Base-by-base conservation (phyloP, 35 echinoderm and acorn worm genomes). In the Amphiura filiformis region DNA sequence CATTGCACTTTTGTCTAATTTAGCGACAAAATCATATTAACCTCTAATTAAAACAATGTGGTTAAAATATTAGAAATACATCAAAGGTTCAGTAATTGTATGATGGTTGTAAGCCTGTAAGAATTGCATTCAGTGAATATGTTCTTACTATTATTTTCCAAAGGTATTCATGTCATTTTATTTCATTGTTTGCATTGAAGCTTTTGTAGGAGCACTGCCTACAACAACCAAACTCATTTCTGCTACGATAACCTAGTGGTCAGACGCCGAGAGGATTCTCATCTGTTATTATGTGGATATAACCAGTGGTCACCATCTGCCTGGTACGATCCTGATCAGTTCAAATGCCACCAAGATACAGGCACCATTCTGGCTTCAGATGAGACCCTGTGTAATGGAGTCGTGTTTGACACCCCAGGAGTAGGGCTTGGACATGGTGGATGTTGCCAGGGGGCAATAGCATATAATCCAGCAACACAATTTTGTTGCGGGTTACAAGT, bases 331-430 rank as follows among this genome's bases (percentile, higher is more conserved):
- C 81, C 81, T 1, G 34, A 83, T 39, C 40, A 83, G 23, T 47
- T 33, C 17, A 32, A 31, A 83, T 39, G 56, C 81, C 34, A 83
- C 30, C 38, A 83, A 47, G 40, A 47, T 32, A 77, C 64, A 56
- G 80, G 80, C 22, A 56, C 35, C 0, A 26, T 23, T 23, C 88
- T 90, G 38, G 88, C 57, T 23, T 37, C 57, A 9, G 88, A 80
- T 41, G 37, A 90, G 81, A 90, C 88, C 28, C 84, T 80, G 23
- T 90, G 88, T 70, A 36, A 56, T 52, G 65, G 88, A 0, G 20
- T 20, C 37, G 31, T 52, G 12, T 76, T 76, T 34, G 37, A 40
- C n/a, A 90, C 88, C 31, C 88, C 88, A 26, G 88, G 88, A 70
- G 33, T 57, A 26, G 70, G 37, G n/a, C n/a, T 87, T 3, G 81